Evolutionary conservation across 2,113 vertebrate genomes (phyloP).

Genomic region (Muntiacus muntjak): DNA sequence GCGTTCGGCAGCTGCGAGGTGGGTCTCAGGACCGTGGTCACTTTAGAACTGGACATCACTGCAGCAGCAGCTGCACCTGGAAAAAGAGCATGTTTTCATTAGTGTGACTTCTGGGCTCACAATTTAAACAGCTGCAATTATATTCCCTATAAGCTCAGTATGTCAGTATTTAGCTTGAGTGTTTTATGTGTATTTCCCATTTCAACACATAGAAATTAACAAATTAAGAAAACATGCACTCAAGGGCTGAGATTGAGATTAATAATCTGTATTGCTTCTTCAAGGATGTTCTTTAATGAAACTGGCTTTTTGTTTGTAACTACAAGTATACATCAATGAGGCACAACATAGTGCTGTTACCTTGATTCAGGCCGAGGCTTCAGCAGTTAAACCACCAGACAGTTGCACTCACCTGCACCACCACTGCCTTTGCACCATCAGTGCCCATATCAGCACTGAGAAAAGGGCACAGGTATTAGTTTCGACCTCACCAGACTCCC

Average conservation of each 20-base stretch:
- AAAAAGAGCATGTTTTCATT: not conserved
- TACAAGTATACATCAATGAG: not conserved
- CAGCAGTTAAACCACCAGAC: not conserved
- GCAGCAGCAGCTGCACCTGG: slow-evolving; percentile 96
- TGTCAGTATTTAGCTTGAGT: not conserved
- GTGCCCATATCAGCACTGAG: not conserved
- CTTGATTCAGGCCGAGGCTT: no score
- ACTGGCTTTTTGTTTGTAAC: not conserved
- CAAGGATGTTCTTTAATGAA: not conserved
- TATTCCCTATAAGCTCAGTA: not conserved
- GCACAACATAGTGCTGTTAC: rapidly evolving
- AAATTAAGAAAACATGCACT: not conserved
- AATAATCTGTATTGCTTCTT: not conserved
- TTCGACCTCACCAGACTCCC: not conserved
- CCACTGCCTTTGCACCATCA: not conserved
- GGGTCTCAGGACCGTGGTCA: slow-evolving; percentile 92
- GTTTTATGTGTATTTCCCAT: not conserved
- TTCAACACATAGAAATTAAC: not conserved
- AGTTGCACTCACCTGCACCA: not conserved
- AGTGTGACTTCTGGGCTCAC: not conserved
- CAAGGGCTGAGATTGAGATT: not conserved
- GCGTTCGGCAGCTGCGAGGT: slow-evolving; percentile 88
- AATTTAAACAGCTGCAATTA: not conserved
- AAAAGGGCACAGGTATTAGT: not conserved
- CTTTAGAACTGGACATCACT: slow-evolving; percentile 97